Conservation (phyloP, 2,888 invertebrate genomes). For the Apamea anceps region DNA sequence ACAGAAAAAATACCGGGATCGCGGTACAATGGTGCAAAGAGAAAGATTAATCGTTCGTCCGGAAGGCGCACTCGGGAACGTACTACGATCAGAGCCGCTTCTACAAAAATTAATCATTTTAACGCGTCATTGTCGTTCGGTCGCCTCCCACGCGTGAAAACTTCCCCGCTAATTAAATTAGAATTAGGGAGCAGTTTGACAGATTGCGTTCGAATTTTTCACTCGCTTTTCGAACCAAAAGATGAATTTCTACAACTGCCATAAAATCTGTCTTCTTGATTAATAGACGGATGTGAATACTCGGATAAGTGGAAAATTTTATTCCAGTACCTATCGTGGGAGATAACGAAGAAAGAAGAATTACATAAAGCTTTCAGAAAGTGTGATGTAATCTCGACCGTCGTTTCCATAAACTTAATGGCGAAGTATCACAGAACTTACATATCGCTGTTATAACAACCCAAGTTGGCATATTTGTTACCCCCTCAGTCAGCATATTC, state of each 20-base stretch:
- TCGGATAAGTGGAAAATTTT: constrained; percentile 73
- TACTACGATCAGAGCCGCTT: constrained; percentile 75
- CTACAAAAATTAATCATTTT: constrained; percentile 89
- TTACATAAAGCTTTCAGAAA: constrained; percentile 89
- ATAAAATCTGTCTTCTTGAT: constrained; percentile 82
- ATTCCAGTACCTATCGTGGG: constrained; percentile 73
- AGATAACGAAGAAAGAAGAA: constrained; percentile 83
- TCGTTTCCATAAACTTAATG: constrained; percentile 90
- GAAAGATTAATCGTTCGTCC: constrained; percentile 88
- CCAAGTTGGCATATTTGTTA: constrained; percentile 90
- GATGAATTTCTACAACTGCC: constrained; percentile 80
- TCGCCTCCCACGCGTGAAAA: constrained; percentile 85
- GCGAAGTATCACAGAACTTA: constrained; percentile 90
- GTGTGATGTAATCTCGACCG: constrained; percentile 89
- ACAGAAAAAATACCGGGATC: constrained; percentile 89
- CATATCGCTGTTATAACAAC: constrained; percentile 90
- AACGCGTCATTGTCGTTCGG: constrained; percentile 88
- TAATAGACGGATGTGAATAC: constrained; percentile 77
- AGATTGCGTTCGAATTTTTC: constrained; percentile 85
- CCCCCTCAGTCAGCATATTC: constrained; percentile 90
- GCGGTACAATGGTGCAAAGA: constrained; percentile 87
- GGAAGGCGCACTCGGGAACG: constrained; percentile 80
- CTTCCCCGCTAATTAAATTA: constrained; percentile 88
- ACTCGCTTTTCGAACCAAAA: constrained; percentile 72
- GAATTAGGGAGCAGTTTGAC: constrained; percentile 88